Base-by-base conservation (phyloP, 2,888 invertebrate species). In the Aproaerema taeniolella region DNA sequence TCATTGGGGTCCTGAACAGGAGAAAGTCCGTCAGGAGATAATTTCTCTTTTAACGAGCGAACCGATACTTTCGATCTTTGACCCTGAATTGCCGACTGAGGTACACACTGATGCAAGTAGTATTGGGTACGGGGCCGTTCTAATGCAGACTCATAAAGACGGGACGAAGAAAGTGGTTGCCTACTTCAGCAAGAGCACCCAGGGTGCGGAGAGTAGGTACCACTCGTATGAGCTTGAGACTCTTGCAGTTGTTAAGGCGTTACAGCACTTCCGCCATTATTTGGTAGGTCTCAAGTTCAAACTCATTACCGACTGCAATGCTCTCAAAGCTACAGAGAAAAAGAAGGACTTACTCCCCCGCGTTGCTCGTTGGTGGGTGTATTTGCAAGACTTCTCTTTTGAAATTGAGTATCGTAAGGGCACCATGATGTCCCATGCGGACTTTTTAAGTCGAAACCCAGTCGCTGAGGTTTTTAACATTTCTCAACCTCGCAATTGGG, bases 301-400 rank as follows among this genome's bases (percentile, higher is more conserved):
- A 25, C 31, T 55, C 0, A 35, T 50, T 2, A 64, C 59, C 2
- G 72, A 76, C 31, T 70, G 64, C 32, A 36, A 29, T 9, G 52
- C 63, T 1, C 31, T 68, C 0, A 61, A 59, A 15, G 38, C 47
- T 0, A 57, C 64, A 0, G 45, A 54, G 11, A 38, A 28, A 1
- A 64, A 67, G 31, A 53, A 54, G 20, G 55, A 68, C 8, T 33
- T 67, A 1, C 15, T 55, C 0, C 58, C 61, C 1, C 37, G 61
- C 2, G 58, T 66, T 0, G 58, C 41, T 1, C 25, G 65, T 0
- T 65, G 64, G 61, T 65, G 64, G 61, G 29, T 54, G 1, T 58
- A 59, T 30, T 10, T 61, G 5, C 59, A 62, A 34, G 51, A 57
- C 13, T 54, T 46, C 17, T 14, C 35, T 1, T 54, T 52, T 30